These are phyloP conservation scores for Mesochorus sp. DNA, from an alignment of 2,888 invertebrate species.

Conservation along the genomic window DNA sequence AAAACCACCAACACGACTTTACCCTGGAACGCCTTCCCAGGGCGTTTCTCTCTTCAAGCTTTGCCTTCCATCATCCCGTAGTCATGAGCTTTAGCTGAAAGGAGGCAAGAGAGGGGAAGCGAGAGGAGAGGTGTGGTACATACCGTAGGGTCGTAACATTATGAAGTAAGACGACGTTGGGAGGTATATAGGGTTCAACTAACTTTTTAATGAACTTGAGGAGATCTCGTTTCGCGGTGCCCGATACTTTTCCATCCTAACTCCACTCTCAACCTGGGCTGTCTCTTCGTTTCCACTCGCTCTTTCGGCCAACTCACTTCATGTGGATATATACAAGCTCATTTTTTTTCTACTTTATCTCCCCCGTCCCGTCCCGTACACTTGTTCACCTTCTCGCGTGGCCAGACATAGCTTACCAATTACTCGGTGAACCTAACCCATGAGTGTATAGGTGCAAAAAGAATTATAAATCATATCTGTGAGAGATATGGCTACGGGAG, in stretches of 20 bases:
- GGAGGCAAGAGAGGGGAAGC: background rate
- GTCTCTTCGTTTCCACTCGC: conserved; percentile 10
- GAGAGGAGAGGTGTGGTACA: conserved; percentile 7
- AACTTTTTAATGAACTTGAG: conserved; percentile 78
- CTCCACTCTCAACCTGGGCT: conserved; percentile 15
- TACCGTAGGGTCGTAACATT: conserved; percentile 27
- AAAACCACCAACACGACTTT: conserved; percentile 65
- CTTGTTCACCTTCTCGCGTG: background rate
- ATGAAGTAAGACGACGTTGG: conserved; percentile 19
- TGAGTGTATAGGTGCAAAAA: background rate
- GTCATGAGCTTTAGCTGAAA: background rate
- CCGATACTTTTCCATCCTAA: conserved; percentile 53
- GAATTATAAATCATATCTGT: conserved; percentile 36
- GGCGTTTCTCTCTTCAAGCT: conserved; percentile 14
- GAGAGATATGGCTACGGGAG: background rate
- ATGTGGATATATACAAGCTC: background rate
- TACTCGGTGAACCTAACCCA: conserved; percentile 27
- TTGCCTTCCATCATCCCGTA: conserved; percentile 35
- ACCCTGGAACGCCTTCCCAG: conserved; percentile 30
- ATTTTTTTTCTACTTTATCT: background rate
- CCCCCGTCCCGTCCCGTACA: background rate
- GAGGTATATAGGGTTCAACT: conserved; percentile 53
- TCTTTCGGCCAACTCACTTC: background rate
- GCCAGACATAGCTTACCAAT: conserved; percentile 16
- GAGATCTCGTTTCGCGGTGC: conserved; percentile 73